A percentile compares a stretch with the other conserved stretches of the same genome.
Conservation (phyloP, 2,888 invertebrate species). For the Cheilosia variabilis region DNA sequence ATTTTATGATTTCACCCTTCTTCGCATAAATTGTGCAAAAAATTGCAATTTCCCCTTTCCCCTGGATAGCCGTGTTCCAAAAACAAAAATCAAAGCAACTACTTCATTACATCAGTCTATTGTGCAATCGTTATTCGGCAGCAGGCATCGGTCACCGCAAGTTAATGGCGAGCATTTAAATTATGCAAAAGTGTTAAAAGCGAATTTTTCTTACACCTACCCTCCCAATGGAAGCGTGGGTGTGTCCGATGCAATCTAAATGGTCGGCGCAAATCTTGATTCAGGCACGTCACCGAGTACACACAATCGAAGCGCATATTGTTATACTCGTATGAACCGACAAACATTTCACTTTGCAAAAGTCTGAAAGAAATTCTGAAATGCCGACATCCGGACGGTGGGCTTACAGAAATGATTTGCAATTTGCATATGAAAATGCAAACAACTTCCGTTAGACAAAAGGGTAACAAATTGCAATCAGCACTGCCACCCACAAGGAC, state of each 20-base stretch:
- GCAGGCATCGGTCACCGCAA: neutral
- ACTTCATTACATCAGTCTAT: neutral
- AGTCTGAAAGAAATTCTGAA: slow-evolving; percentile 50
- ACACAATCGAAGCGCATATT: slow-evolving; percentile 52
- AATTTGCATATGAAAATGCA: slow-evolving; percentile 69
- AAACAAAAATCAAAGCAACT: neutral
- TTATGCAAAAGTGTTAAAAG: slow-evolving; percentile 25
- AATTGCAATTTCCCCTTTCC: neutral
- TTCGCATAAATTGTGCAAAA: neutral
- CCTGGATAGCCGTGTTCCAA: neutral
- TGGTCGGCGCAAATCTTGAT: slow-evolving; percentile 66
- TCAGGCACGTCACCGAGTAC: slow-evolving; percentile 61
- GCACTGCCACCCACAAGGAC: neutral
- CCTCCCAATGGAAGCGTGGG: slow-evolving; percentile 53
- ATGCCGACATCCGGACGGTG: slow-evolving; percentile 51
- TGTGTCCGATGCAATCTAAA: slow-evolving; percentile 71
- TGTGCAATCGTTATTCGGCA: slow-evolving; percentile 8
- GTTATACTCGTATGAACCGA: slow-evolving; percentile 46
- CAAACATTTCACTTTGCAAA: slow-evolving; percentile 56
- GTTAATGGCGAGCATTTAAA: slow-evolving; percentile 11
- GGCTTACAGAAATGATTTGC: slow-evolving; percentile 65
- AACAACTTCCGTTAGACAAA: slow-evolving; percentile 52
- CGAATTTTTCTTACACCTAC: slow-evolving; percentile 51
- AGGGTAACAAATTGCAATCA: slow-evolving; percentile 3
- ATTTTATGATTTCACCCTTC: neutral